Evolutionary conservation across 2,888 invertebrate genomes (phyloP), one percentile per base, ranked within the genome.

Genomic region (Agrochola circellaris): DNA sequence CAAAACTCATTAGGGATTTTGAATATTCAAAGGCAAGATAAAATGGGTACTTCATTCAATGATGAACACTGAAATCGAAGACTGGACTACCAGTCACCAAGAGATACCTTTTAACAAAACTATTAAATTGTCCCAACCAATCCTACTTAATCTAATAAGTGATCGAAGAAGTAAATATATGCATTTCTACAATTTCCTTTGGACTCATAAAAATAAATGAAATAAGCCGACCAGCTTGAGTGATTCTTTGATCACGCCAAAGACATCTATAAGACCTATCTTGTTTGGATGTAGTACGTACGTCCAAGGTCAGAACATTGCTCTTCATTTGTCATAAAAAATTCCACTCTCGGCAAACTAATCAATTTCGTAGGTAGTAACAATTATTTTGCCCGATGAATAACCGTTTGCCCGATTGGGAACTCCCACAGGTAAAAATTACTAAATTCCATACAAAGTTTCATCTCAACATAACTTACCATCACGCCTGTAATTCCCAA

Each of bases 231-330:
- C 51, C 20, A 60, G 17, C 71, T 4, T 26, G 3, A 73, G 20
- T 38, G 13, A 34, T 38, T 8, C 4, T 30, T 62, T 54, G 30
- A 74, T 75, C 75, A 75, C 34, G 45, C n/a, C 26, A 56, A 56
- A 56, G 8, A n/a, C 61, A 61, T 5, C 20, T 60, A 23, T 51
- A 51, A 38, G 38, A 60, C 30, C 23, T 58, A 26, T 30, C 73
- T 58, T 72, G 58, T 73, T 72, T 72, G 23, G 20, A 58, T 45
- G 54, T 51, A 42, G 54, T 51, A 42, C 2, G 0, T 42, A 11
- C 17, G 42, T 17, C 30, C 38, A 62, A 75, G 20, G 75, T 54
- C 42, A 51, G 4, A 4, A n/a, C 0, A 42, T 54, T 56, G 73
- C 11, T 45, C 71, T 70, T 58, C 56, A 45, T 73, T 58, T 70